Evolutionary conservation across 1,140 invertebrate species (phyloP).

Genomic region (Chrysoperla carnea): DNA sequence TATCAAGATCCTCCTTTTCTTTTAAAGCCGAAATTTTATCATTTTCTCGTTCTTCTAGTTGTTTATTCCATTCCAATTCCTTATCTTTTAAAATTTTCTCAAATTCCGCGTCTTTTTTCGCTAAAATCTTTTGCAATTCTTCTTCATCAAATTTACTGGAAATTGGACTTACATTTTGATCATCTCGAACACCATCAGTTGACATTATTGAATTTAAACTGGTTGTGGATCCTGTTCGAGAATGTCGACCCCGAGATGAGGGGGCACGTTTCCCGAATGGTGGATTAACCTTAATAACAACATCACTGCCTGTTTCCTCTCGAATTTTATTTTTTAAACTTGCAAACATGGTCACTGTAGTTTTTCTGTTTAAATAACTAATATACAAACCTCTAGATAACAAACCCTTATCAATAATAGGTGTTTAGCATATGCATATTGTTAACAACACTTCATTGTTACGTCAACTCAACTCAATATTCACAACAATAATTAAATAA

Average conservation of each 20-base stretch:
- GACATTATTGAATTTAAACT: conserved; percentile 35
- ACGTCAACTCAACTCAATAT: too few species aligned
- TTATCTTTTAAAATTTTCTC: conserved; percentile 40
- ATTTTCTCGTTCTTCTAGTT: conserved; percentile 33
- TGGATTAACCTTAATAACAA: conserved; percentile 24
- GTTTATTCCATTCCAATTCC: conserved; percentile 44
- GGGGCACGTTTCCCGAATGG: conserved; percentile 29
- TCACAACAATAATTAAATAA: too few species aligned
- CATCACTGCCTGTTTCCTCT: conserved; percentile 52
- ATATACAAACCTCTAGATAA: too few species aligned
- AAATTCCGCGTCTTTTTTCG: conserved; percentile 36
- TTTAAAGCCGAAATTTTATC: conserved; percentile 33
- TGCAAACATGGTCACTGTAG: conserved; percentile 32
- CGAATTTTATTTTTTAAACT: conserved; percentile 54
- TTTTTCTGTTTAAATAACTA: too few species aligned
- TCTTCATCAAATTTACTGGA: conserved; percentile 14
- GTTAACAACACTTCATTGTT: too few species aligned
- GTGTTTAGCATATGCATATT: too few species aligned
- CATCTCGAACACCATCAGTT: conserved; percentile 20
- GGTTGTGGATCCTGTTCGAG: conserved; percentile 36
- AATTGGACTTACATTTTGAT: conserved; percentile 10
- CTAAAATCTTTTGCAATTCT: conserved; percentile 27
- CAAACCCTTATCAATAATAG: too few species aligned
- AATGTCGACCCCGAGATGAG: conserved; percentile 30
- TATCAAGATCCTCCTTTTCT: conserved; percentile 35